phyloP scores from a whole-genome alignment of 2,797 vertebrate genomes.

The Molothrus ater region DNA sequence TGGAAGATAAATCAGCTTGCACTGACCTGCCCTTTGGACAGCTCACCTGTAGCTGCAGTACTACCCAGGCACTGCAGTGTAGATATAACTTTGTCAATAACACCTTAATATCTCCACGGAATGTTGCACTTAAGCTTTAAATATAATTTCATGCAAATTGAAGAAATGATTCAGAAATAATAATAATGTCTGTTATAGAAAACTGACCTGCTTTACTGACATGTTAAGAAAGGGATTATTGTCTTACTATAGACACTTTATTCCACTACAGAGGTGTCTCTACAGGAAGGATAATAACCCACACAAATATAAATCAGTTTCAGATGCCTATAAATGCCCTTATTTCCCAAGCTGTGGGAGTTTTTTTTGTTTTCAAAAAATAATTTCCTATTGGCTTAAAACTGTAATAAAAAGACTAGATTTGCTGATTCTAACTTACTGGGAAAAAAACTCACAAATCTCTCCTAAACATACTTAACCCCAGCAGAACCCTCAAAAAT shows the following conservation, averaged over 20 bases:
- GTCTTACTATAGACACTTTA: not conserved
- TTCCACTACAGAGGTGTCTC: not conserved
- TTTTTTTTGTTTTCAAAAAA: not conserved
- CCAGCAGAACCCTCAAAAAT: accelerated
- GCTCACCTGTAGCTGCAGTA: not conserved
- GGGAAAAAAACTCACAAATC: accelerated
- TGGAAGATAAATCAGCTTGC: not conserved
- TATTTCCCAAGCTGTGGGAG: not conserved
- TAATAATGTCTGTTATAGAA: not conserved
- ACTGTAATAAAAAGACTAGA: not conserved
- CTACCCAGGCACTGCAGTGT: not conserved
- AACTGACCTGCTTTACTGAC: not conserved
- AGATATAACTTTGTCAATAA: not conserved
- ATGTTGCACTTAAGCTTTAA: not conserved
- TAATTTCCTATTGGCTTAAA: not conserved
- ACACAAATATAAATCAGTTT: not conserved
- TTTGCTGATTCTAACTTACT: not conserved
- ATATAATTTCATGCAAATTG: not conserved
- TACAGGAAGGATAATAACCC: not conserved
- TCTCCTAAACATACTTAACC: accelerated
- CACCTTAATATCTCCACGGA: not conserved
- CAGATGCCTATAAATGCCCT: not conserved
- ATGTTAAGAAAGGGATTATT: not conserved
- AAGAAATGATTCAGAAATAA: not conserved
- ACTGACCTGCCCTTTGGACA: not conserved